A percentile compares a stretch with the other conserved stretches of the same genome.
phyloP scores from a whole-genome alignment of 2,888 invertebrate genomes.

The Ctena decussata region DNA sequence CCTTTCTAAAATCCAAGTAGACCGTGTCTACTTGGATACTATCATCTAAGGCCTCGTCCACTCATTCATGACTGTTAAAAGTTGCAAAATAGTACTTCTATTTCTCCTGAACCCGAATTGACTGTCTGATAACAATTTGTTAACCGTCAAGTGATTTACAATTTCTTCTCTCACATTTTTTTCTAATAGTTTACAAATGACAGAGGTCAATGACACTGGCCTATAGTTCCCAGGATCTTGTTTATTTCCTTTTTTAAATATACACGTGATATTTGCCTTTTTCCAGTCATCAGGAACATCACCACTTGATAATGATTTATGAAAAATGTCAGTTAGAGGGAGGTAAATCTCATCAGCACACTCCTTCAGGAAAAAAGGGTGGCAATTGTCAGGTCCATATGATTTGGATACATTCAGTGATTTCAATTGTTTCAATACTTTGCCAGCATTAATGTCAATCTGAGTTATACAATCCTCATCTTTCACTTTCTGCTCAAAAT shows the following conservation, averaged over 20 bases:
- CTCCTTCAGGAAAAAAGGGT: conserved; percentile 9
- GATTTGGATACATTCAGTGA: conserved; percentile 10
- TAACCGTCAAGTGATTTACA: not conserved
- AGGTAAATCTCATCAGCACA: not conserved
- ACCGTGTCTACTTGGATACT: not conserved
- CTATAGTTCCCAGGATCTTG: conserved; percentile 27
- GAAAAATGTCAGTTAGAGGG: not conserved
- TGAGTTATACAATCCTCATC: not conserved
- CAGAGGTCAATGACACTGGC: conserved; percentile 17
- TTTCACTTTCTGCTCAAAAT: not conserved
- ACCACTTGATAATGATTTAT: not conserved
- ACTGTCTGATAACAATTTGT: no score
- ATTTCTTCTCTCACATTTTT: conserved; percentile 2
- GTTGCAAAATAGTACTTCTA: not conserved
- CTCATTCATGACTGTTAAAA: conserved; percentile 4
- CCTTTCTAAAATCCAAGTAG: conserved; percentile 18
- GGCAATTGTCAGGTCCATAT: conserved; percentile 13
- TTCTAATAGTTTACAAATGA: no score
- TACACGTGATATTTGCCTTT: conserved; percentile 13
- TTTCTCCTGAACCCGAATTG: no score
- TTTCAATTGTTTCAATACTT: not conserved
- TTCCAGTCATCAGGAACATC: conserved; percentile 15
- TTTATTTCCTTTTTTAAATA: conserved; percentile 27
- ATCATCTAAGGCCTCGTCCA: conserved; percentile 11
- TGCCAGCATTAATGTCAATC: not conserved